Percentiles rank a stretch among this genome's conserved stretches.
phyloP scores from a whole-genome alignment of 2,113 vertebrate species.

The Atherinomorus stipes region DNA sequence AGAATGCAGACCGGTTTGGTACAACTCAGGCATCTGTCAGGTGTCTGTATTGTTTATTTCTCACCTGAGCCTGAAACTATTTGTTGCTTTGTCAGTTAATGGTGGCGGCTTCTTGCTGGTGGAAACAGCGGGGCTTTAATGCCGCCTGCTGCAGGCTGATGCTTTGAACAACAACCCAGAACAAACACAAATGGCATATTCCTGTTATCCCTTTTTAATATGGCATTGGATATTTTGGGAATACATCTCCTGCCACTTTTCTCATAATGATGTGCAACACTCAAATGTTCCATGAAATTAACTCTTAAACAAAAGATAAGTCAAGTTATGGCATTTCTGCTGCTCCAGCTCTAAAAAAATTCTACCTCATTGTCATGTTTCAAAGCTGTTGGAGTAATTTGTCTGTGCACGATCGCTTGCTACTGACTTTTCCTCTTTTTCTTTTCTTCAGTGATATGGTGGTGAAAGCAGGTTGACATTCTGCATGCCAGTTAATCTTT shows the following conservation, averaged over 20 bases:
- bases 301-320: slow-evolving; percentile 66
- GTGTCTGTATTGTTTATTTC: slow-evolving; percentile 76
- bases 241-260: slow-evolving; percentile 34
- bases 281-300: slow-evolving; percentile 72
- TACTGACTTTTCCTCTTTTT: neutral
- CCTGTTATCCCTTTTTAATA: slow-evolving; percentile 55
- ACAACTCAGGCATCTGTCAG: slow-evolving; percentile 72
- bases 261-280: slow-evolving; percentile 32
- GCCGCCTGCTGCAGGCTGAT: slow-evolving; percentile 52
- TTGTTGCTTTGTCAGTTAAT: slow-evolving; percentile 70
- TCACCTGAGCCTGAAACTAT: slow-evolving; percentile 70
- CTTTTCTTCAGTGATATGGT: slow-evolving; percentile 16
- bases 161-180: slow-evolving; percentile 60
- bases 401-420: slow-evolving; percentile 14
- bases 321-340: slow-evolving; percentile 33
- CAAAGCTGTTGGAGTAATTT: slow-evolving; percentile 46
- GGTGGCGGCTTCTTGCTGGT: slow-evolving; percentile 39
- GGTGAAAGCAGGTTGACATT: slow-evolving; percentile 66
- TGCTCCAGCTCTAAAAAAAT: slow-evolving; percentile 3
- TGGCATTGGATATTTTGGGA: slow-evolving; percentile 40
- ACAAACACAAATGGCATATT: slow-evolving; percentile 55
- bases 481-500: slow-evolving; percentile 65
- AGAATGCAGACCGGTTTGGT: slow-evolving; percentile 45
- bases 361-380: slow-evolving; percentile 11
- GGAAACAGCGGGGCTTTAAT: slow-evolving; percentile 50